These are phyloP conservation scores for Phania funesta DNA, from an alignment of 2,888 invertebrate genomes.

Conservation along the genomic window DNA sequence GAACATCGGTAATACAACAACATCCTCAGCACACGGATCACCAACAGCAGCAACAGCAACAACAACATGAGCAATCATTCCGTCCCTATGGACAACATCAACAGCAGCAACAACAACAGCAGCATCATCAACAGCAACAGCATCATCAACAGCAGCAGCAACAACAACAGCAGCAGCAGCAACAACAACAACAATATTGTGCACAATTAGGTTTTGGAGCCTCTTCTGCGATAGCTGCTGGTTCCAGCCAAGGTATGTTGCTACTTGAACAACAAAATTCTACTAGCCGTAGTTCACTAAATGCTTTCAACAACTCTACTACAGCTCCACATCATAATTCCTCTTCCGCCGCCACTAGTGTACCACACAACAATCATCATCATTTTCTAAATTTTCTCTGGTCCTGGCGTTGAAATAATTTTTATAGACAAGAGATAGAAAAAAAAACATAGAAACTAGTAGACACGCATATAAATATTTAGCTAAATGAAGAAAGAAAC, in stretches of 20 bases:
- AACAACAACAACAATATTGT: constrained; percentile 73
- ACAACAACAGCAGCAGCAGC: constrained; percentile 50
- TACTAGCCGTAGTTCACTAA: constrained; percentile 71
- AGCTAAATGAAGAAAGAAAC: neutral
- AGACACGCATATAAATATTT: constrained; percentile 17
- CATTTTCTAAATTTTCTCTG: constrained; percentile 78
- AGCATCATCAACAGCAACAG: constrained; percentile 73
- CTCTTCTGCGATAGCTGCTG: constrained; percentile 57
- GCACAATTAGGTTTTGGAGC: constrained; percentile 73
- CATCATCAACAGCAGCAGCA: constrained; percentile 67
- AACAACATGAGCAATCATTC: constrained; percentile 72
- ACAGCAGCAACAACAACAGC: constrained; percentile 69
- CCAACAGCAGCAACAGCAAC: constrained; percentile 64
- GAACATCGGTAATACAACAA: constrained; percentile 76
- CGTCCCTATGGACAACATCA: constrained; percentile 77
- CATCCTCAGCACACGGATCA: constrained; percentile 66
- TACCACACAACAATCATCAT: constrained; percentile 77
- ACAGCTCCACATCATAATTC: constrained; percentile 69
- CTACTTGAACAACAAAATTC: constrained; percentile 79
- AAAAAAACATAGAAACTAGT: constrained; percentile 1
- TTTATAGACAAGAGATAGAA: constrained; percentile 34
- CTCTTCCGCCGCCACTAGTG: constrained; percentile 72
- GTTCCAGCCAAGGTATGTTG: constrained; percentile 77
- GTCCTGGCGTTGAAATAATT: constrained; percentile 75
- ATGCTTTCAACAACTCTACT: constrained; percentile 73